These are phyloP conservation scores for Sceloporus tristichus DNA, from an alignment of 2,113 vertebrate species.

Conservation along the genomic window DNA sequence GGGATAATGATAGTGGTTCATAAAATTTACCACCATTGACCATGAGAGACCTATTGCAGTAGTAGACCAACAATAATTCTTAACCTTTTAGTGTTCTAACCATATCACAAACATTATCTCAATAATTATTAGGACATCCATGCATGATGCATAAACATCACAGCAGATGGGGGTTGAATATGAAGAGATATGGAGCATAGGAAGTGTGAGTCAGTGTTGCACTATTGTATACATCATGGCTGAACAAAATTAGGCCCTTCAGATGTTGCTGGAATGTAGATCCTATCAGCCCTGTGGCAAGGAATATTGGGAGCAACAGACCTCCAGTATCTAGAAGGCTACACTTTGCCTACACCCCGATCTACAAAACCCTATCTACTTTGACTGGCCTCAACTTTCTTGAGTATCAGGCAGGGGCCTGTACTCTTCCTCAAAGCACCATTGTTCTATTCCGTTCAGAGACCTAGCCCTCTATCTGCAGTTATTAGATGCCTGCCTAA, in stretches of 20 bases:
- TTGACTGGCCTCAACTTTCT: too few relatives aligned
- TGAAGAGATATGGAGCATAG: too few relatives aligned
- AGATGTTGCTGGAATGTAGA: too few relatives aligned
- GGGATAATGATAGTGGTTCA: not conserved
- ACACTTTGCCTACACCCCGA: too few relatives aligned
- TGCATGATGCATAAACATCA: not conserved
- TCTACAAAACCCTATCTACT: too few relatives aligned
- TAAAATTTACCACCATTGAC: not conserved
- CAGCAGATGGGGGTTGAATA: not conserved
- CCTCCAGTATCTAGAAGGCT: too few relatives aligned
- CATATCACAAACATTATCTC: not conserved
- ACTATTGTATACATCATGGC: too few relatives aligned
- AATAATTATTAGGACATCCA: not conserved
- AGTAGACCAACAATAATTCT: not conserved
- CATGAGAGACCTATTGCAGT: too few relatives aligned
- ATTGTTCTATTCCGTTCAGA: not conserved
- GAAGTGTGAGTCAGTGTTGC: too few relatives aligned
- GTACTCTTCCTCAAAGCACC: not conserved
- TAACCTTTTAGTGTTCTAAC: not conserved
- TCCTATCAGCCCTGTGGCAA: too few relatives aligned
- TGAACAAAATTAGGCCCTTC: not conserved
- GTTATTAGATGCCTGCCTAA: not conserved
- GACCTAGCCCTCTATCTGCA: not conserved
- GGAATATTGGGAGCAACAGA: not conserved
- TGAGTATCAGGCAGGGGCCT: too few relatives aligned